These are phyloP conservation scores for Perizoma affinitatum DNA, from an alignment of 2,888 invertebrate genomes.

Conservation along the genomic window DNA sequence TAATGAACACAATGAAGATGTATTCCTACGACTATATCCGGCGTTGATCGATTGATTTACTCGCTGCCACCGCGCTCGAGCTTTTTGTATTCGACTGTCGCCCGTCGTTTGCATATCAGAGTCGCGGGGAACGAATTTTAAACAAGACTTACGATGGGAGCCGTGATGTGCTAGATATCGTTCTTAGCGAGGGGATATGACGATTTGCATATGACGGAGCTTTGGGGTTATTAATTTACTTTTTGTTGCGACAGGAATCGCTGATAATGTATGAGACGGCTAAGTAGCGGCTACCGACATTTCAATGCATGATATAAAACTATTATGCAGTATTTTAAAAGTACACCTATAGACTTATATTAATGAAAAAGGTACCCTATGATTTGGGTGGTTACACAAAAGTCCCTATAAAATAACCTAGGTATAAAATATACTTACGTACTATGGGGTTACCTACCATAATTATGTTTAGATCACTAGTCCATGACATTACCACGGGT, in stretches of 20 bases:
- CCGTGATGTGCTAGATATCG: conserved; percentile 64
- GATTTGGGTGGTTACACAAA: too few species aligned
- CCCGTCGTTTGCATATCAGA: conserved; percentile 78
- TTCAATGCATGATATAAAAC: conserved; percentile 28
- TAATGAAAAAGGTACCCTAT: too few species aligned
- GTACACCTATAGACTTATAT: too few species aligned
- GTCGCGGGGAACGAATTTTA: conserved; percentile 76
- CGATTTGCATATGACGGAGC: conserved; percentile 70
- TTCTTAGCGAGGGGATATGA: conserved; percentile 60
- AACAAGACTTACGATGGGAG: conserved; percentile 70
- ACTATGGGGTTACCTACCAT: not conserved
- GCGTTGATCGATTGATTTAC: conserved; percentile 85
- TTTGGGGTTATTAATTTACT: conserved; percentile 57
- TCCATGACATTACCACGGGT: conserved; percentile 37
- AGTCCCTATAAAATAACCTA: too few species aligned
- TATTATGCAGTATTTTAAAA: conserved; percentile 4
- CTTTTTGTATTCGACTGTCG: conserved; percentile 84
- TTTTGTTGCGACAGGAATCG: conserved; percentile 43
- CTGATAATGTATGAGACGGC: conserved; percentile 32
- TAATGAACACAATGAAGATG: conserved; percentile 85
- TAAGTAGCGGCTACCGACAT: conserved; percentile 22
- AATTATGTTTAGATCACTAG: conserved; percentile 4
- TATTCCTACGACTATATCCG: conserved; percentile 80
- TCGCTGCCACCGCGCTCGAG: conserved; percentile 82
- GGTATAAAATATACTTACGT: too few species aligned